A percentile compares a stretch with the other conserved stretches of the same genome.
phyloP scores from a whole-genome alignment of 2,888 invertebrate genomes.

The Cyclophora punctaria region DNA sequence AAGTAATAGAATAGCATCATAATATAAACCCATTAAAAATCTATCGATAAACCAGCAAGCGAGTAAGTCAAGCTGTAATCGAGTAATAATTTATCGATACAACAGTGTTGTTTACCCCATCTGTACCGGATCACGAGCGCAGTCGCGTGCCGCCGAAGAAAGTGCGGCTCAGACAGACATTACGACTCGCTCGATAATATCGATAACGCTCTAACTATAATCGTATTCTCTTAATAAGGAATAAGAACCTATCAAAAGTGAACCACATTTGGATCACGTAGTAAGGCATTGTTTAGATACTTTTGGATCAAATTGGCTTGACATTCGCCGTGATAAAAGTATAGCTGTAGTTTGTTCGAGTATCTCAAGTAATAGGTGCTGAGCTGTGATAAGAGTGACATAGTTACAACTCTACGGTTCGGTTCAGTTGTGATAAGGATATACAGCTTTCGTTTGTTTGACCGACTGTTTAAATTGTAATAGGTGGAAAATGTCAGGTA shows the following conservation, averaged over 20 bases:
- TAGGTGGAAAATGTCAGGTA: too few relatives aligned
- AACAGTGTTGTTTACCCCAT: conserved; percentile 11
- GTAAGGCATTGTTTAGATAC: too few relatives aligned
- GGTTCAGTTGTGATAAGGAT: too few relatives aligned
- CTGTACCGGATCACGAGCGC: conserved; percentile 43
- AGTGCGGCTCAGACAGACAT: conserved; percentile 33
- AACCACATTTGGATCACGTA: too few relatives aligned
- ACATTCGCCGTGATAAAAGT: too few relatives aligned
- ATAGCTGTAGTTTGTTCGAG: too few relatives aligned
- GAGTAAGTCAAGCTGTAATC: not conserved
- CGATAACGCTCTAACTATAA: conserved; percentile 16
- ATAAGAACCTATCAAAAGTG: not conserved
- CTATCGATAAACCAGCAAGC: conserved; percentile 13
- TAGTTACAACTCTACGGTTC: too few relatives aligned
- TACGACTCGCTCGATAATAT: conserved; percentile 18
- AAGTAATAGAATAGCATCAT: not conserved
- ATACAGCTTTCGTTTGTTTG: too few relatives aligned
- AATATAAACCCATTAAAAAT: not conserved
- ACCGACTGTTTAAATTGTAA: too few relatives aligned
- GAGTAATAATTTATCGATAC: conserved; percentile 7
- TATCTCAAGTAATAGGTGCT: too few relatives aligned
- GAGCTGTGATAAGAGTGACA: too few relatives aligned
- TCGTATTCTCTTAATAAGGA: conserved; percentile 24
- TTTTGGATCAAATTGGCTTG: too few relatives aligned
- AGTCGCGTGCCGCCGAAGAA: conserved; percentile 66